Percentiles rank a stretch among this genome's conserved stretches.
Conservation (phyloP, 2,888 invertebrate species). For the Meghimatium bilineatum region DNA sequence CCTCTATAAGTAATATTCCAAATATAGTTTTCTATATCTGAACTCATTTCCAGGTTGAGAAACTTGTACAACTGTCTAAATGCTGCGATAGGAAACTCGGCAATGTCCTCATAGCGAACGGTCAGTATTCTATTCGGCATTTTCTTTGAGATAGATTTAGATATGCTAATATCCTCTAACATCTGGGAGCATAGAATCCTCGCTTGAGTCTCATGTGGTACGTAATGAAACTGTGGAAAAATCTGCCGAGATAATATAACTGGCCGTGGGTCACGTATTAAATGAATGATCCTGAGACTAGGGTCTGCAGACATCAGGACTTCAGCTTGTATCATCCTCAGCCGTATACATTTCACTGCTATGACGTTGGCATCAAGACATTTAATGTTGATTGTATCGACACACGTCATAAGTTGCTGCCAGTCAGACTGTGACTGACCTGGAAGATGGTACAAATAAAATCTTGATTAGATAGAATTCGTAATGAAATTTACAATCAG, state of each 20-base stretch:
- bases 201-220: neutral
- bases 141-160: neutral
- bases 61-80: conserved; percentile 41
- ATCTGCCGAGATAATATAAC: conserved; percentile 33
- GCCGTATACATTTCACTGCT: conserved; percentile 45
- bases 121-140: conserved; percentile 41
- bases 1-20: conserved; percentile 49
- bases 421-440: neutral
- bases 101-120: conserved; percentile 51
- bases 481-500: no score
- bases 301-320: conserved; percentile 40
- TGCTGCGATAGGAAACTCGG: conserved; percentile 31
- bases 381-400: neutral
- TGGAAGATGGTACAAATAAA: neutral
- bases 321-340: conserved; percentile 29
- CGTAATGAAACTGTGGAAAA: conserved; percentile 17
- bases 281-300: conserved; percentile 48
- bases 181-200: conserved; percentile 23
- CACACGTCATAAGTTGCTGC: neutral
- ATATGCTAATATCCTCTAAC: conserved; percentile 1
- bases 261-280: conserved; percentile 49
- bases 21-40: conserved; percentile 29
- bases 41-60: conserved; percentile 22
- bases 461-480: no score
- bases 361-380: conserved; percentile 37